phyloP scores from a whole-genome alignment of 2,797 vertebrate genomes.

The Microcaecilia unicolor region DNA sequence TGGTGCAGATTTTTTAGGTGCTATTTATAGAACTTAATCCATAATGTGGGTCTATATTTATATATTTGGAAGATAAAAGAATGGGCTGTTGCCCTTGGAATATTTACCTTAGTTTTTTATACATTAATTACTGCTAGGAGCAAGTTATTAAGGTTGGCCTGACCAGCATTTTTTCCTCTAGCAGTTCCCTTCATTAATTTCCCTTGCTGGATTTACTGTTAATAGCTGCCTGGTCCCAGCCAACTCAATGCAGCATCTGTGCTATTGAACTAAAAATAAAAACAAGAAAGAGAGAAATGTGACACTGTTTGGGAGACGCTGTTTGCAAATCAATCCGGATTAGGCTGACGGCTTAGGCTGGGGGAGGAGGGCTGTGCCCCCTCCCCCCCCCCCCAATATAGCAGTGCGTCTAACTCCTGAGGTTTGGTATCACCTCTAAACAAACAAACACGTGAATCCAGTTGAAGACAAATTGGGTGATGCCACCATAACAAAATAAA shows the following conservation, averaged over 20 bases:
- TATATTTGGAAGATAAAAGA: no score
- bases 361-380: not conserved
- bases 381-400: not conserved
- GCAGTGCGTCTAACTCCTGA: not conserved
- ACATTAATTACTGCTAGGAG: conserved; percentile 70
- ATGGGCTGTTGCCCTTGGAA: conserved; percentile 40
- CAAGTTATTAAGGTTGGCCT: conserved; percentile 60
- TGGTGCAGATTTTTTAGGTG: no score
- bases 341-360: conserved; percentile 47
- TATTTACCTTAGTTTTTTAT: conserved; percentile 65
- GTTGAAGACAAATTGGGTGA: no score
- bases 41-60: no score
- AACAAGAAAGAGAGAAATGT: conserved; percentile 41
- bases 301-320: conserved; percentile 24
- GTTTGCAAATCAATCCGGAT: conserved; percentile 63
- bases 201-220: conserved; percentile 63
- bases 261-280: conserved; percentile 59
- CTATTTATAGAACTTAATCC: no score
- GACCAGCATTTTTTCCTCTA: conserved; percentile 68
- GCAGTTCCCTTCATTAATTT: conserved; percentile 68
- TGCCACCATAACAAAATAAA: no score
- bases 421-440: no score
- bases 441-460: no score
- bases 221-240: conserved; percentile 55
- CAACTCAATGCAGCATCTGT: conserved; percentile 69